Conservation (phyloP, 2,113 vertebrate species). For the Xenopus laevis region DNA sequence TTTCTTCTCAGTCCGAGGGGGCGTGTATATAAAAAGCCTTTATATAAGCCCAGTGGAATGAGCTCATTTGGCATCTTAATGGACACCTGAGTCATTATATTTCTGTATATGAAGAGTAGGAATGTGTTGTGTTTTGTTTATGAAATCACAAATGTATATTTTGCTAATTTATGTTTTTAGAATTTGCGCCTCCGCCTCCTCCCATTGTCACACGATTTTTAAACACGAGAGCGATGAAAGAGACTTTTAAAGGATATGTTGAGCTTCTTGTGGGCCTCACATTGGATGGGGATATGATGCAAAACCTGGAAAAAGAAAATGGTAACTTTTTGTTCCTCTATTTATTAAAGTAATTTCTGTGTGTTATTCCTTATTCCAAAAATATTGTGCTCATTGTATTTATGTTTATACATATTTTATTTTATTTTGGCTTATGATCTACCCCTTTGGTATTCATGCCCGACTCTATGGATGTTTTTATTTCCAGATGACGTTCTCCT, state of each 20-base stretch:
- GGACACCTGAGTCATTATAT: no score
- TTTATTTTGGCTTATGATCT: no score
- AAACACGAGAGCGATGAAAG: constrained; percentile 95
- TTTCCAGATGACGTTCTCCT: constrained; percentile 87
- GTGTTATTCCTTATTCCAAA: no score
- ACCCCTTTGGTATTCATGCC: no score
- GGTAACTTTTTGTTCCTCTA: constrained; percentile 63
- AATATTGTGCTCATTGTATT: no score
- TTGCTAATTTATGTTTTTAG: constrained; percentile 63
- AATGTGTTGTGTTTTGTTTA: no score
- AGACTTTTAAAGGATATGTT: constrained; percentile 93
- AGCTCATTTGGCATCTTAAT: no score
- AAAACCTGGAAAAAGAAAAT: constrained; percentile 84
- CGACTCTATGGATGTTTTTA: constrained; percentile 13
- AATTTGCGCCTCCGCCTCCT: constrained; percentile 70
- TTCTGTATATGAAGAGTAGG: no score
- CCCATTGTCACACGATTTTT: constrained; percentile 83
- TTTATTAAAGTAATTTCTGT: neutral
- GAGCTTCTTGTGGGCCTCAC: constrained; percentile 89
- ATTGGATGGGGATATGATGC: constrained; percentile 86
- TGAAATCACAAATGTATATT: neutral
- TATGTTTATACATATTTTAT: no score
- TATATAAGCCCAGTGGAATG: no score
- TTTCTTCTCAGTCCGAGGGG: no score
- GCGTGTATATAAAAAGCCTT: no score